These are phyloP conservation scores for Potorous gilbertii DNA, from an alignment of 2,797 vertebrate genomes.

Conservation along the genomic window DNA sequence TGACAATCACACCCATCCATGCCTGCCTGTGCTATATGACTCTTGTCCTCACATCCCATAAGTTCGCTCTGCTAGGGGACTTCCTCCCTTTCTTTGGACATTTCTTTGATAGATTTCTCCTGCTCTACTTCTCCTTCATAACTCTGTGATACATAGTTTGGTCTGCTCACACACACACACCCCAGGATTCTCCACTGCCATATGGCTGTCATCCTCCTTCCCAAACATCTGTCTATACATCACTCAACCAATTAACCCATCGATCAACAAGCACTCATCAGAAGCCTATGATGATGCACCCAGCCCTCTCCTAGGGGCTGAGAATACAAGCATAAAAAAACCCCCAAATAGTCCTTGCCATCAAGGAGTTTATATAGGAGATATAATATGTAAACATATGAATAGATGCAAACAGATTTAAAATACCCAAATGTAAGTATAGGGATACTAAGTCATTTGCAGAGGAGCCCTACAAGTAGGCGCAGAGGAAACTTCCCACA, in stretches of 20 bases:
- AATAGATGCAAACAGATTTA: not conserved
- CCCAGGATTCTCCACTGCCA: not conserved
- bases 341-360: not conserved
- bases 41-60: not conserved
- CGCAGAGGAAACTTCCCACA: not conserved
- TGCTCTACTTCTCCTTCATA: not conserved
- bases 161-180: not conserved
- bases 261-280: not conserved
- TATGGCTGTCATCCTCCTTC: not conserved
- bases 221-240: not conserved
- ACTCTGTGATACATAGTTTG: not conserved
- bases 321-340: not conserved
- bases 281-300: not conserved
- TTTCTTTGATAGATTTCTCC: not conserved
- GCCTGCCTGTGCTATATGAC: not conserved
- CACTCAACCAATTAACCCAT: not conserved
- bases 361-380: not conserved
- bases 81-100: not conserved
- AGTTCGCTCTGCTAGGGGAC: not conserved
- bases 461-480: not conserved
- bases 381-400: not conserved
- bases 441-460: not conserved
- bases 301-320: not conserved
- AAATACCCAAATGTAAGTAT: not conserved
- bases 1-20: not conserved